A percentile compares a stretch with the other conserved stretches of the same genome.
Conservation (phyloP, 2,888 invertebrate species). For the Melinopterus prodromus region DNA sequence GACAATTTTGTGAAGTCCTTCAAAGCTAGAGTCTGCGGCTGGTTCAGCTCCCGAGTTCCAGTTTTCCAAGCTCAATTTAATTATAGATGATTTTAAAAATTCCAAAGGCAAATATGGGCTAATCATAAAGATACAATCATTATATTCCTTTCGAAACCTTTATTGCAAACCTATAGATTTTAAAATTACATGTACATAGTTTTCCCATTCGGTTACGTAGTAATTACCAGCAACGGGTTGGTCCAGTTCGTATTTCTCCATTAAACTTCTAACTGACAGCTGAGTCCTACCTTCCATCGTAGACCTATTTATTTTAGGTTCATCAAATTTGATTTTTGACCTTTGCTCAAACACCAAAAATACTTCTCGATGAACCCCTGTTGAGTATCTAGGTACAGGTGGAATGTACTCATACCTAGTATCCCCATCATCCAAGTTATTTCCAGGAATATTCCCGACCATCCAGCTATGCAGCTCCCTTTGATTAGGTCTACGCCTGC, state of each 20-base stretch:
- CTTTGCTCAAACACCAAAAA: conserved; percentile 61
- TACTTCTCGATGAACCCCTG: conserved; percentile 73
- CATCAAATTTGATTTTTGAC: conserved; percentile 34
- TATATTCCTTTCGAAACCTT: no score
- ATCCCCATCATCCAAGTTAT: conserved; percentile 67
- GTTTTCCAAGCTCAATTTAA: no score
- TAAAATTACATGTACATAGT: conserved; percentile 63
- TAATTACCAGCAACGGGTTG: conserved; percentile 67
- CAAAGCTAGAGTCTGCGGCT: no score
- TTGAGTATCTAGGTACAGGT: conserved; percentile 73
- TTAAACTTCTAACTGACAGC: conserved; percentile 57
- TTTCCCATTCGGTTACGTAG: conserved; percentile 65
- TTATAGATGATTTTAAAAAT: no score
- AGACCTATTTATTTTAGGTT: conserved; percentile 56
- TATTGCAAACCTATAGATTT: no score
- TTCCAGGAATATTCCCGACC: conserved; percentile 73
- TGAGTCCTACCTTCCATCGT: conserved; percentile 55
- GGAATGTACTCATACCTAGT: conserved; percentile 65
- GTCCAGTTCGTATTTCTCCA: conserved; percentile 64
- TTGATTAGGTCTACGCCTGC: conserved; percentile 69
- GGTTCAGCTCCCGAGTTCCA: no score
- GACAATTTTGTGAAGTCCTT: no score
- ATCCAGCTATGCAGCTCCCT: conserved; percentile 80
- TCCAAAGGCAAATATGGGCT: no score
- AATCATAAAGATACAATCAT: no score